Evolutionary conservation across 2,797 vertebrate genomes (phyloP).

Genomic region (Sebastes minor): DNA sequence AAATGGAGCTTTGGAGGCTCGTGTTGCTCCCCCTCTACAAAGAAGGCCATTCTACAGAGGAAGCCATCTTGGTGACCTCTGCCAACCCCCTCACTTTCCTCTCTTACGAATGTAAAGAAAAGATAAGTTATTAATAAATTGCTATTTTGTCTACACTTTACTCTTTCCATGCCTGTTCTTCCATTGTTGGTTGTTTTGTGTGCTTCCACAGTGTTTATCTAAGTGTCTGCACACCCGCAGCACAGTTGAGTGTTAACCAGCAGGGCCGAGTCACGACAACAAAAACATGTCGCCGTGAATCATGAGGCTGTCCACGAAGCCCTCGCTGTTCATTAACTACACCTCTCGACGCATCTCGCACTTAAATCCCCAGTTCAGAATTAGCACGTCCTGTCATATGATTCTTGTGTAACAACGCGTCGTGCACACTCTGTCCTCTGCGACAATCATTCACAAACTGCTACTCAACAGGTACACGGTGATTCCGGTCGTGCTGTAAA

Average conservation of each 20-base stretch:
- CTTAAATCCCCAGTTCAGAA: constrained; percentile 25
- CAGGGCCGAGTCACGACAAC: constrained; percentile 60
- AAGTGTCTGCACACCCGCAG: constrained; percentile 39
- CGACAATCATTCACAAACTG: constrained; percentile 40
- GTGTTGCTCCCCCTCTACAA: constrained; percentile 18
- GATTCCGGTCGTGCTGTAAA: constrained; percentile 35
- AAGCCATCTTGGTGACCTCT: constrained; percentile 50
- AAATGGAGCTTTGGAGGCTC: constrained; percentile 40
- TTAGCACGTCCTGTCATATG: constrained; percentile 27
- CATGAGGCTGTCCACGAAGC: constrained; percentile 23
- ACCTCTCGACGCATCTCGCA: constrained; percentile 17
- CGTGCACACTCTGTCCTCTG: constrained; percentile 26
- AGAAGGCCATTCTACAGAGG: constrained; percentile 57
- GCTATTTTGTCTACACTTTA: constrained; percentile 96
- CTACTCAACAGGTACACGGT: constrained; percentile 45
- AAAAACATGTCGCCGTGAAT: constrained; percentile 30
- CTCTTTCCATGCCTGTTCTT: constrained; percentile 47
- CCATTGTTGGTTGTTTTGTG: constrained; percentile 35
- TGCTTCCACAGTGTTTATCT: constrained; percentile 36
- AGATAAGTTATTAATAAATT: constrained; percentile 99
- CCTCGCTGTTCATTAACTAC: constrained; percentile 38
- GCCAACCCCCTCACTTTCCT: constrained; percentile 66
- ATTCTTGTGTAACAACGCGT: constrained; percentile 15
- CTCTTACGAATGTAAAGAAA: constrained; percentile 96
- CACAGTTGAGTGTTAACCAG: constrained; percentile 30